These are phyloP conservation scores for Spea multiplicata DNA, from an alignment of 2,113 vertebrate species.

Conservation along the genomic window DNA sequence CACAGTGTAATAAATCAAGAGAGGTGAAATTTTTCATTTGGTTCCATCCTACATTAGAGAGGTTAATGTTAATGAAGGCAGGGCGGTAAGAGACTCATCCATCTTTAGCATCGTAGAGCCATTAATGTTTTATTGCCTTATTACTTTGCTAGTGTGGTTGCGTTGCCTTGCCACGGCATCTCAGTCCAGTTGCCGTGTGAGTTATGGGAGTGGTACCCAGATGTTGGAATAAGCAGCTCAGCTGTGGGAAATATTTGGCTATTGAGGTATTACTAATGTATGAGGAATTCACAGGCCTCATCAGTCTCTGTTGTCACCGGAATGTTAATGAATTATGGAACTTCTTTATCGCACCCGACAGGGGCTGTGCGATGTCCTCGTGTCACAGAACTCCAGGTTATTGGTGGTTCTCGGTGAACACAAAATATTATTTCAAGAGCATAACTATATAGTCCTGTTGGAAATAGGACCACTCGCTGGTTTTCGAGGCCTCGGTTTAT, in stretches of 20 bases:
- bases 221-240: slow-evolving; percentile 24
- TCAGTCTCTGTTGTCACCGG: slow-evolving; percentile 1
- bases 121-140: slow-evolving; percentile 26
- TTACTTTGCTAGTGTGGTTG: slow-evolving; percentile 22
- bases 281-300: not conserved
- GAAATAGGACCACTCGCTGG: too few relatives aligned
- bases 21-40: not conserved
- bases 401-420: too few relatives aligned
- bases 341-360: not conserved
- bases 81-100: slow-evolving; percentile 14
- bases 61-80: slow-evolving; percentile 30
- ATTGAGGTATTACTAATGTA: slow-evolving; percentile 22
- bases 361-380: not conserved
- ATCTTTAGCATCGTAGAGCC: slow-evolving; percentile 24
- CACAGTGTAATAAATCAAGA: not conserved
- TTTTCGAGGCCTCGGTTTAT: too few relatives aligned
- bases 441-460: too few relatives aligned
- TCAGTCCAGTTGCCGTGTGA: not conserved
- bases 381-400: not conserved
- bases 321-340: not conserved
- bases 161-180: slow-evolving; percentile 1
- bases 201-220: slow-evolving; percentile 26
- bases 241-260: slow-evolving; percentile 20
- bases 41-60: slow-evolving; percentile 23
- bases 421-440: too few relatives aligned